Percentiles rank a stretch among this genome's conserved stretches.
These are phyloP conservation scores for Lasioglossum calceatum DNA, from an alignment of 2,888 invertebrate genomes.

Conservation along the genomic window DNA sequence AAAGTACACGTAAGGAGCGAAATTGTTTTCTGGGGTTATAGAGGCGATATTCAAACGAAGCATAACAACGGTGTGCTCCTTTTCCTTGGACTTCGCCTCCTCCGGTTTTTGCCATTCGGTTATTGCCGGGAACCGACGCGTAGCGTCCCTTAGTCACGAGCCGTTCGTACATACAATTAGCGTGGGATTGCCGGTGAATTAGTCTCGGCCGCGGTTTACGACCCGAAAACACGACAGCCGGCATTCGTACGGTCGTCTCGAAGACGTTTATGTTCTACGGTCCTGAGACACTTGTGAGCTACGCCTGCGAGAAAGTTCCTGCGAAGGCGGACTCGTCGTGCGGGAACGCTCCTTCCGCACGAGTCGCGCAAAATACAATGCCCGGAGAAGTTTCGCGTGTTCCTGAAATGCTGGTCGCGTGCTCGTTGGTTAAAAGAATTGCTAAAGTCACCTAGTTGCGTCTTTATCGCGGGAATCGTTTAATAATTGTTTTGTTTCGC, in stretches of 20 bases:
- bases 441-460: slow-evolving; percentile 20
- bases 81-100: slow-evolving; percentile 1
- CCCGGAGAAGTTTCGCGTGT: slow-evolving; percentile 43
- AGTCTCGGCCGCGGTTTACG: slow-evolving; percentile 59
- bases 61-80: slow-evolving; percentile 16
- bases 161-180: slow-evolving; percentile 69
- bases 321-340: slow-evolving; percentile 22
- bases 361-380: slow-evolving; percentile 19
- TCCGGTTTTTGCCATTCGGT: slow-evolving; percentile 35
- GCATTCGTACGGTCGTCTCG: slow-evolving; percentile 48
- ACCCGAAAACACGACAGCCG: slow-evolving; percentile 53
- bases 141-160: slow-evolving; percentile 33
- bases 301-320: slow-evolving; percentile 23
- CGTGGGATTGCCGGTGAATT: slow-evolving; percentile 65
- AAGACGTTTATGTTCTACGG: slow-evolving; percentile 40
- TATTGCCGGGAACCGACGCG: slow-evolving; percentile 23
- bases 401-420: slow-evolving; percentile 13
- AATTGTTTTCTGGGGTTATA: neutral
- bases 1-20: neutral
- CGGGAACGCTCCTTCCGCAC: slow-evolving; percentile 3
- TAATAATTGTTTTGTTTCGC: neutral
- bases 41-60: slow-evolving; percentile 6
- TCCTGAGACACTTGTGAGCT: neutral
- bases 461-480: slow-evolving; percentile 7
- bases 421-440: slow-evolving; percentile 23